Evolutionary conservation across 2,888 invertebrate species (phyloP).

Genomic region (Rugalucina vietnamica): DNA sequence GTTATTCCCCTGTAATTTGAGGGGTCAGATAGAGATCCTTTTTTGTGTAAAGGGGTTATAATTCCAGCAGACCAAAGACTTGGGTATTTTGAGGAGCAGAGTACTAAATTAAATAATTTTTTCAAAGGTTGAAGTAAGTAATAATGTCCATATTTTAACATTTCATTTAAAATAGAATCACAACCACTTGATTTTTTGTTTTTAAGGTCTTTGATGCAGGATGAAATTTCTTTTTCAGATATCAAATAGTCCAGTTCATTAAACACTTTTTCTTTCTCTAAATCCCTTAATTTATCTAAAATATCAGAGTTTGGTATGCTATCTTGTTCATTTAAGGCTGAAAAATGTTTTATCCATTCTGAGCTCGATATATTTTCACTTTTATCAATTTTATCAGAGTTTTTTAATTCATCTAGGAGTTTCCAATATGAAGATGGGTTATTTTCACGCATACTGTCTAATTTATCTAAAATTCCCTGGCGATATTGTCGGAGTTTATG

Average conservation of each 20-base stretch:
- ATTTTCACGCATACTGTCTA: not conserved
- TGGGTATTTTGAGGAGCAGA: not conserved
- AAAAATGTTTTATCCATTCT: not conserved
- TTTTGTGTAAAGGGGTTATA: constrained; percentile 7
- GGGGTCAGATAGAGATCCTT: not conserved
- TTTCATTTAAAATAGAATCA: constrained; percentile 7
- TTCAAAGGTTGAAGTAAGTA: not conserved
- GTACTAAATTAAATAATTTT: not conserved
- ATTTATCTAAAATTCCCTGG: not conserved
- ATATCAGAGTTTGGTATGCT: not conserved
- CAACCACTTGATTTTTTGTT: constrained; percentile 9
- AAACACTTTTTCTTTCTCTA: not conserved
- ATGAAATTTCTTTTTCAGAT: not conserved
- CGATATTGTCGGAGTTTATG: not conserved
- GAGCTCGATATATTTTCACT: not conserved
- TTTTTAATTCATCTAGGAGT: not conserved
- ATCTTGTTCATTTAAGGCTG: not conserved
- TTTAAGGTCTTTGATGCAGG: not conserved
- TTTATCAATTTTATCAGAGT: not conserved
- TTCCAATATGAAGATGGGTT: not conserved
- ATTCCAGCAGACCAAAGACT: not conserved
- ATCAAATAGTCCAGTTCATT: not conserved
- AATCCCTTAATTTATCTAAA: not conserved
- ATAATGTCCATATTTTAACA: constrained; percentile 5
- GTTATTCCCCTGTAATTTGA: constrained; percentile 21